Percentiles rank a stretch among this genome's conserved stretches.
Evolutionary conservation across 2,888 invertebrate species (phyloP).

Genomic region (Polyommatus iphigenia): DNA sequence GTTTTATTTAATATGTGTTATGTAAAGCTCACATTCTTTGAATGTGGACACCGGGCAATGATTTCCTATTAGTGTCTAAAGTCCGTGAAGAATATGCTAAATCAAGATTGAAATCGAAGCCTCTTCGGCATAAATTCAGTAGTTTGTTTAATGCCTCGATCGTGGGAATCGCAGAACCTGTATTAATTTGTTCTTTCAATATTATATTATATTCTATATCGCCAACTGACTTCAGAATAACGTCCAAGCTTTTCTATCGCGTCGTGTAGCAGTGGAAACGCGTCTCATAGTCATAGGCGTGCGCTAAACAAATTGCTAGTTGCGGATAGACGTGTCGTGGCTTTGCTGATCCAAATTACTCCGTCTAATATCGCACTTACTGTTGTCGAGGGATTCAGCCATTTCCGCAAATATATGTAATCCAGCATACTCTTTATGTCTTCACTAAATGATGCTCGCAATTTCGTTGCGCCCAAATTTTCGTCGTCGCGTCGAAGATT

Average conservation of each 20-base stretch:
- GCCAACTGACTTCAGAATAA: neutral
- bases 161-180: too few relatives aligned
- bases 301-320: slow-evolving; percentile 57
- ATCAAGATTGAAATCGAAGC: too few relatives aligned
- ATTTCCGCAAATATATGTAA: neutral
- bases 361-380: slow-evolving; percentile 20
- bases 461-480: too few relatives aligned
- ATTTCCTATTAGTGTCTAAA: too few relatives aligned
- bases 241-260: neutral
- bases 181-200: too few relatives aligned
- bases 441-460: neutral
- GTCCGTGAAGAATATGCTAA: too few relatives aligned
- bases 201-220: neutral
- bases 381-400: slow-evolving; percentile 4
- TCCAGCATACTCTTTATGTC: neutral
- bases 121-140: too few relatives aligned
- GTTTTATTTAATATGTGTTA: too few relatives aligned
- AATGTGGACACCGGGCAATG: too few relatives aligned
- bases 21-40: too few relatives aligned
- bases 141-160: too few relatives aligned
- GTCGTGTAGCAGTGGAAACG: slow-evolving; percentile 42
- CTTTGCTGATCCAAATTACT: slow-evolving; percentile 32
- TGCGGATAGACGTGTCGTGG: slow-evolving; percentile 50
- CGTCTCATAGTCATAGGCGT: slow-evolving; percentile 50
- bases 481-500: too few relatives aligned